Percentiles rank a stretch among this genome's conserved stretches.
Evolutionary conservation across 2,888 invertebrate genomes (phyloP).

Genomic region (Spatulosminthurus flaviceps): DNA sequence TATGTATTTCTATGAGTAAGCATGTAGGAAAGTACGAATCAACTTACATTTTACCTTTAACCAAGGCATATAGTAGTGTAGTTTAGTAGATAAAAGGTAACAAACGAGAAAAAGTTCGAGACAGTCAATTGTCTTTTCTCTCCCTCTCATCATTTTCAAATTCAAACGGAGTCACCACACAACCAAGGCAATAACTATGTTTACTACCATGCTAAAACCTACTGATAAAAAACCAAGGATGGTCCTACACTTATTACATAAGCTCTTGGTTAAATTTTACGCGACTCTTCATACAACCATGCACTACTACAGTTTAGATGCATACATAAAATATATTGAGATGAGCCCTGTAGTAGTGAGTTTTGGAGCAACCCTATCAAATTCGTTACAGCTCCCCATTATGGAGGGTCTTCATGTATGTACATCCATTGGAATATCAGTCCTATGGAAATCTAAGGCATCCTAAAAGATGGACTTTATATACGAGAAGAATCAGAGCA

Average conservation of each 20-base stretch:
- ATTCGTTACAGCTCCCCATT: slow-evolving; percentile 23
- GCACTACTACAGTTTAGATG: no score
- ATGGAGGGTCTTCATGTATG: slow-evolving; percentile 2
- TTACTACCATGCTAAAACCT: neutral
- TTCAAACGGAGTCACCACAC: slow-evolving; percentile 19
- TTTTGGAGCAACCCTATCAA: slow-evolving; percentile 1
- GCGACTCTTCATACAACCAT: neutral
- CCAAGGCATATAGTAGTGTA: no score
- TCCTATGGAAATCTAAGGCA: neutral
- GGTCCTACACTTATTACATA: slow-evolving; percentile 12
- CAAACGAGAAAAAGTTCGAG: slow-evolving; percentile 27
- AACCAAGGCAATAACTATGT: slow-evolving; percentile 11
- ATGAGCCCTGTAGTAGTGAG: neutral
- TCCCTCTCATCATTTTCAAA: slow-evolving; percentile 27
- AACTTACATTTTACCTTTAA: neutral
- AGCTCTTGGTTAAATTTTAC: slow-evolving; percentile 4
- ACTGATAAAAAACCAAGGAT: neutral
- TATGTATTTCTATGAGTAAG: neutral
- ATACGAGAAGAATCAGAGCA: slow-evolving; percentile 51
- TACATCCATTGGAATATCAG: neutral
- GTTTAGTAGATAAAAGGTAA: slow-evolving; percentile 21
- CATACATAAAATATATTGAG: no score
- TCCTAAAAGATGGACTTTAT: slow-evolving; percentile 2
- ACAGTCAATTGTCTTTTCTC: slow-evolving; percentile 38
- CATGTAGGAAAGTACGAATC: neutral